Base-by-base conservation (phyloP, 2,113 vertebrate species). In the Eretmochelys imbricata region DNA sequence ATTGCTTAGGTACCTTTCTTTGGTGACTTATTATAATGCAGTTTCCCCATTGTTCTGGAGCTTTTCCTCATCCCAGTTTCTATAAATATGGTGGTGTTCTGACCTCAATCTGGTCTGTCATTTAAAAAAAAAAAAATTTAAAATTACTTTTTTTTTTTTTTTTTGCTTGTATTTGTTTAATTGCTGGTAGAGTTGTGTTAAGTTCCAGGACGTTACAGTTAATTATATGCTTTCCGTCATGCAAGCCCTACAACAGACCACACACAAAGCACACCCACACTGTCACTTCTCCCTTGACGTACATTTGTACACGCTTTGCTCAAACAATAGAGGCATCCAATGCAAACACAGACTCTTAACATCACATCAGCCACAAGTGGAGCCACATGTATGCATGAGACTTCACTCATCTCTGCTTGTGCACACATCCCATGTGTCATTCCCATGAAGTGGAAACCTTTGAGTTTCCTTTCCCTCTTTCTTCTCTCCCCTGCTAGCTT, bases 401-500 rank as follows among this genome's bases (percentile, higher is more conserved):
- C 79, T 95, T 93, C 85, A 94, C 92, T 89, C 94, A 93, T 94
- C 93, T 91, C 76, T 72, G n/a, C 35, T 38, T 76, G 57, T 53
- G 79, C 51, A 89, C 88, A 89, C 92, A 91, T 50, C 92, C 76
- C 84, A 88, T 96, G 93, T 93, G 93, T 92, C 83, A 65, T 78
- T 93, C 65, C 81, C 96, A 96, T 35, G 17, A 38, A 72, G 65
- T 72, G n/a, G n/a, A 11, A 48, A 27, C 6, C 11, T 46, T 16
- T 78, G 35, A 38, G 19, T n/a, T 46, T 78, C 20, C 7, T 78
- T 78, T 31, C 22, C 12, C 25, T 27, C 20, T 38, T 20, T 72
- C n/a, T 78, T 14, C 75, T 78, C 12, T 27, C 42, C 11, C 2
- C 3, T 80, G 38, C 12, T 72, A 25, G 38, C 5, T 93, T 13